Evolutionary conservation across 1,140 invertebrate species (phyloP).

Genomic region (Phocides pigmalion): DNA sequence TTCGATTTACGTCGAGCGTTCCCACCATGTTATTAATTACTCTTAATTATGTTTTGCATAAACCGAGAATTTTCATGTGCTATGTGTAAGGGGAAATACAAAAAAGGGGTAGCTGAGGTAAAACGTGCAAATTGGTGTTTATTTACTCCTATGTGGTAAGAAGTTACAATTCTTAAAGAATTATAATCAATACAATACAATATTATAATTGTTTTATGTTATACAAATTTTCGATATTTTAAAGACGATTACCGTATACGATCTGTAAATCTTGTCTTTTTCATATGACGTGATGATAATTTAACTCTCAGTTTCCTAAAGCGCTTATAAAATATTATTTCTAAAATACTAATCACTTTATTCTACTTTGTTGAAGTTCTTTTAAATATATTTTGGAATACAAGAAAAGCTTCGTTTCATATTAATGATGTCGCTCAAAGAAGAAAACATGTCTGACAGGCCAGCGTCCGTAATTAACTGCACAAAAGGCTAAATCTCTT

Average conservation of each 20-base stretch:
- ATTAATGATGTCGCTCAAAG: slow-evolving; percentile 25
- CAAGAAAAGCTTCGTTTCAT: slow-evolving; percentile 9
- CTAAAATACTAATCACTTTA: too few species aligned
- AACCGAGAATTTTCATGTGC: slow-evolving; percentile 7
- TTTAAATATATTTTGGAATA: neutral
- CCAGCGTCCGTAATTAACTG: slow-evolving; percentile 27
- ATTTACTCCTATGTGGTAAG: too few species aligned
- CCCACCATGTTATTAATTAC: slow-evolving; percentile 57
- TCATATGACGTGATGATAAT: too few species aligned
- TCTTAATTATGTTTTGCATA: slow-evolving; percentile 47
- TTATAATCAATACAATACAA: too few species aligned
- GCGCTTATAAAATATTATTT: too few species aligned
- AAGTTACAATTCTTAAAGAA: too few species aligned
- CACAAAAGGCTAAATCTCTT: slow-evolving; percentile 32
- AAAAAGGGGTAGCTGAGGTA: neutral
- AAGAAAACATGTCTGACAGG: slow-evolving; percentile 6
- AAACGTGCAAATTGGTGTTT: neutral
- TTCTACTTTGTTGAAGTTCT: too few species aligned
- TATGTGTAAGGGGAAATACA: neutral
- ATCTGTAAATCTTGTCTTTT: too few species aligned
- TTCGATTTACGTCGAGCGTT: slow-evolving; percentile 61
- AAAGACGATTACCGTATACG: too few species aligned
- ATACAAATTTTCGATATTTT: too few species aligned
- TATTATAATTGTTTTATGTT: too few species aligned
- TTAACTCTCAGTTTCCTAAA: too few species aligned